Evolutionary conservation across 2,888 invertebrate species (phyloP).

Genomic region (Megaustenia siamemsis): DNA sequence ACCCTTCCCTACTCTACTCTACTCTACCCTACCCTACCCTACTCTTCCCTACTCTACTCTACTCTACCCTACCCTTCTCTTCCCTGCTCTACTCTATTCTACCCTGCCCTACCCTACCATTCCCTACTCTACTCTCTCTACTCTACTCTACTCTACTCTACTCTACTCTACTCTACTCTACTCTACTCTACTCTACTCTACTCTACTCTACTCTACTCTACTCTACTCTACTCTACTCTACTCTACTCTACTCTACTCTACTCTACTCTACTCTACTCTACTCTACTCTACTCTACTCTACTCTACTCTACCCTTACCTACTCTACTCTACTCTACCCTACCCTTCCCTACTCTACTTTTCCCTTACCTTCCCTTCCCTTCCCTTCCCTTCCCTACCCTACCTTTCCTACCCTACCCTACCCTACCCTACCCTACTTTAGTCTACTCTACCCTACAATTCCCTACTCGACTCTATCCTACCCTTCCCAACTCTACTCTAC

Average conservation of each 20-base stretch:
- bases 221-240: background rate
- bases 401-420: background rate
- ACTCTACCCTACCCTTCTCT: no score
- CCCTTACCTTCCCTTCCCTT: no score
- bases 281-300: background rate
- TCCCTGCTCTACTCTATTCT: no score
- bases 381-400: constrained; percentile 11
- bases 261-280: background rate
- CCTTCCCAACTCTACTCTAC: background rate
- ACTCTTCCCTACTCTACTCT: no score
- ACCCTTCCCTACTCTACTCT: no score
- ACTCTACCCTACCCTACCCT: no score
- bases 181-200: background rate
- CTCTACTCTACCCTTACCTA: no score
- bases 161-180: no score
- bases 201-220: background rate
- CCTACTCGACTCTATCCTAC: background rate
- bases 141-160: no score
- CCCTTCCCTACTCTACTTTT: background rate
- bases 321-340: background rate
- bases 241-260: background rate
- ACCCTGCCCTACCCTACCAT: no score
- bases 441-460: no score
- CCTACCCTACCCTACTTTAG: background rate
- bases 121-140: no score